Conservation (phyloP, 2,797 vertebrate species). For the Pogonophryne albipinna region DNA sequence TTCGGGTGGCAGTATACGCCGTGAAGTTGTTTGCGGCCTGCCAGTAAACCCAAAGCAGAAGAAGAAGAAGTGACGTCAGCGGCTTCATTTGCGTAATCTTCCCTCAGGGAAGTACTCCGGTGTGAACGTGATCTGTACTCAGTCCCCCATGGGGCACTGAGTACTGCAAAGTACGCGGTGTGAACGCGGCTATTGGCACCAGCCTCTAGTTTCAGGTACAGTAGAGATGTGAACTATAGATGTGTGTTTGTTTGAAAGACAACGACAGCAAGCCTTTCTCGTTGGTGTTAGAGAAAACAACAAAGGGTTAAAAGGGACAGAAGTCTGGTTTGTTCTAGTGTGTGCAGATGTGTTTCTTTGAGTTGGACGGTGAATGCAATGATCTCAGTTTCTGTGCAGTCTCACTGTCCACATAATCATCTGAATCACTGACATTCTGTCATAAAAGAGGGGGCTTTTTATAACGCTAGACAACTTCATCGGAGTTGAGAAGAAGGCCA, state of each 20-base stretch:
- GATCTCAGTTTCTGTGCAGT: conserved; percentile 2
- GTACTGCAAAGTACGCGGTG: too few relatives aligned
- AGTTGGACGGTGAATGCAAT: neutral
- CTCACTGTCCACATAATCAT: neutral
- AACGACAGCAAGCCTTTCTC: neutral
- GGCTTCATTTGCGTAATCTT: too few relatives aligned
- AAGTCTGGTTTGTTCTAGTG: neutral
- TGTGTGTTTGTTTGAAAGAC: neutral
- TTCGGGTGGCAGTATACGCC: too few relatives aligned
- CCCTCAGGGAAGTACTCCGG: too few relatives aligned
- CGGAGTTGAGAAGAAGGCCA: neutral
- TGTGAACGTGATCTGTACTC: too few relatives aligned
- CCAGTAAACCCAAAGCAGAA: too few relatives aligned
- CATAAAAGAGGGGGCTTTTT: neutral
- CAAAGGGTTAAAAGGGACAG: neutral
- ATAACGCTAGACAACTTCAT: neutral
- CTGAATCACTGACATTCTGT: conserved; percentile 1
- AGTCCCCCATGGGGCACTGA: too few relatives aligned
- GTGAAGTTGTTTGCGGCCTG: too few relatives aligned
- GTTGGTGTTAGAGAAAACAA: conserved; percentile 2
- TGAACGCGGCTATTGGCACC: neutral
- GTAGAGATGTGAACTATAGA: neutral
- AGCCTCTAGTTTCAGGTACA: conserved; percentile 19
- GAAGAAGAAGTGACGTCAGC: too few relatives aligned
- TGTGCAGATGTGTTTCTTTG: conserved; percentile 3